Percentiles rank a stretch among this genome's conserved stretches.
Evolutionary conservation across 2,113 vertebrate genomes (phyloP).

Genomic region (Rattus norvegicus): GRCr8 NC_086022.1:9136501-9137000

Average conservation of each 20-base stretch:
- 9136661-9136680: not conserved
- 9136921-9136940: not conserved
- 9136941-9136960: not conserved
- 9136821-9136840: not conserved
- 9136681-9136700: not conserved
- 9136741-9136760: no score
- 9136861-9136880: not conserved
- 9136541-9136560: not conserved
- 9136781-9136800: not conserved
- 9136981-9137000: not conserved
- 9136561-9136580: not conserved
- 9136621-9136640: fast-evolving
- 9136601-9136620: not conserved
- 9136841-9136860: not conserved
- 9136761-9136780: not conserved
- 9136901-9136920: not conserved
- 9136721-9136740: not conserved
- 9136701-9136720: not conserved
- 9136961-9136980: not conserved
- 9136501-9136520: not conserved
- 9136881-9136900: not conserved
- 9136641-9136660: not conserved
- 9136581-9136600: not conserved
- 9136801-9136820: not conserved
- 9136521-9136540: not conserved